Evolutionary conservation across 2,888 invertebrate genomes (phyloP).

Genomic region (Biston betularia): DNA sequence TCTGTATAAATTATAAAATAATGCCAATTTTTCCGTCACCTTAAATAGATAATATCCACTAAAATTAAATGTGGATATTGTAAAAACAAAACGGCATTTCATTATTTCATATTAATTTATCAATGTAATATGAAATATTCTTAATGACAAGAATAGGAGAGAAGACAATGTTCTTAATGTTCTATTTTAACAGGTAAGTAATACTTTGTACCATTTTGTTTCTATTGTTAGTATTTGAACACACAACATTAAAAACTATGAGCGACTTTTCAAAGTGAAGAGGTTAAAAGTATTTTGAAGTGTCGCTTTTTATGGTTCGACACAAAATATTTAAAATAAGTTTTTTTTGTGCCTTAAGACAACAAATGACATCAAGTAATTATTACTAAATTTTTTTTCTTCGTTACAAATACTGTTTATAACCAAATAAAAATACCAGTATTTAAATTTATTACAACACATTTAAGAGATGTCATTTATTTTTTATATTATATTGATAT

Average conservation of each 20-base stretch:
- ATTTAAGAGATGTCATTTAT: conserved; percentile 44
- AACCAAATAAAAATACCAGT: neutral
- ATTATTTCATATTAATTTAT: too few relatives aligned
- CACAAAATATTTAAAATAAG: conserved; percentile 38
- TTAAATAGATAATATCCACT: conserved; percentile 59
- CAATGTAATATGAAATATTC: neutral
- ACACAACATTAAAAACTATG: conserved; percentile 64
- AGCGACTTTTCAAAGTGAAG: conserved; percentile 49
- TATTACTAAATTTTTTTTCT: neutral
- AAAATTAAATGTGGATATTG: conserved; percentile 46
- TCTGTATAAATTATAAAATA: conserved; percentile 6
- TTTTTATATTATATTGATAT: conserved; percentile 24
- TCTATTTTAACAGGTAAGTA: neutral
- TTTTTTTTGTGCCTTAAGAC: conserved; percentile 36
- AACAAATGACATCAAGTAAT: conserved; percentile 12
- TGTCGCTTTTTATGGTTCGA: conserved; percentile 17
- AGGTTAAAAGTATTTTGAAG: conserved; percentile 15
- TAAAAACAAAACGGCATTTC: conserved; percentile 45
- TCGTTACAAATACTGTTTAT: neutral
- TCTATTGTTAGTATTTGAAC: conserved; percentile 68
- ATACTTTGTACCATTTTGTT: conserved; percentile 48
- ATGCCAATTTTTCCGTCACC: conserved; percentile 72
- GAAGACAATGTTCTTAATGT: too few relatives aligned
- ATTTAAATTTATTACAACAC: neutral
- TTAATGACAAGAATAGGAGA: too few relatives aligned